A percentile compares a stretch with the other conserved stretches of the same genome.
Evolutionary conservation across 2,113 vertebrate genomes (phyloP).

Genomic region (Vireo altiloquus): DNA sequence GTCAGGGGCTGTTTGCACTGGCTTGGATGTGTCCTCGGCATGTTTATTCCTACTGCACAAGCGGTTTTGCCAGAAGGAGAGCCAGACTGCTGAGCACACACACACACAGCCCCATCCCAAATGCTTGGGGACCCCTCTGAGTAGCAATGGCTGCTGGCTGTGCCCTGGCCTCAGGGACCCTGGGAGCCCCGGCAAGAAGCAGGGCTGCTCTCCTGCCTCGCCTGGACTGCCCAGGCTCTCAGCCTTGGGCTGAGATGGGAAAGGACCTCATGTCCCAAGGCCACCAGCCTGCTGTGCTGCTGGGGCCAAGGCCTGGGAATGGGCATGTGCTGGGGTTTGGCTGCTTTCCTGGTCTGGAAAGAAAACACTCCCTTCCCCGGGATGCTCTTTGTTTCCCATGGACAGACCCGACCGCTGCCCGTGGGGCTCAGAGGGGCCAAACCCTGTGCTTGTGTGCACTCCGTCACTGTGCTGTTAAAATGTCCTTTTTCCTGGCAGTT

Average conservation of each 20-base stretch:
- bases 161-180: not conserved
- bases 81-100: not conserved
- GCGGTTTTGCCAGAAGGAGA: not conserved
- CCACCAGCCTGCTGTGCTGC: not conserved
- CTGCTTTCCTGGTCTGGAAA: constrained; percentile 52
- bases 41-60: constrained; percentile 44
- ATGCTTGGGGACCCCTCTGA: fast-evolving
- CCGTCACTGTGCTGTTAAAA: not conserved
- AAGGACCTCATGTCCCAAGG: not conserved
- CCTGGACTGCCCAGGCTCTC: fast-evolving
- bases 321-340: constrained; percentile 50
- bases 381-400: constrained; percentile 45
- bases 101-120: not conserved
- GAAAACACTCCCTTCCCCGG: not conserved
- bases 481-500: not conserved
- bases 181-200: not conserved
- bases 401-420: fast-evolving
- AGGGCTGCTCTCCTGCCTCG: not conserved
- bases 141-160: fast-evolving
- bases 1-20: constrained; percentile 64
- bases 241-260: not conserved
- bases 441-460: fast-evolving
- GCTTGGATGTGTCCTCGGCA: not conserved
- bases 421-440: not conserved
- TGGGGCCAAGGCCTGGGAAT: constrained; percentile 42